phyloP scores from a whole-genome alignment of 2,797 vertebrate species.

The Potorous gilbertii region DNA sequence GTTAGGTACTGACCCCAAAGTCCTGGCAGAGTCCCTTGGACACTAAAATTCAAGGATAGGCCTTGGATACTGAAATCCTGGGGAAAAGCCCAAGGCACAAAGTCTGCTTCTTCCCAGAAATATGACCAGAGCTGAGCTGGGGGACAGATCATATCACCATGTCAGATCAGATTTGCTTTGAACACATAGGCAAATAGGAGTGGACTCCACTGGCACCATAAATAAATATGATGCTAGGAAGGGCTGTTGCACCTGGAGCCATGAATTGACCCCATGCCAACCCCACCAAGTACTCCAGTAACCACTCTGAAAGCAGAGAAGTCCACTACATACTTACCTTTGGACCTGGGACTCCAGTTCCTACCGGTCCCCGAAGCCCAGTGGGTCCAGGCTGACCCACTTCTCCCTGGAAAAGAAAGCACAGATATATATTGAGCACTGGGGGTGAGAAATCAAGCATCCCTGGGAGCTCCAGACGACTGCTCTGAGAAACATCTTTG shows the following conservation, averaged over 20 bases:
- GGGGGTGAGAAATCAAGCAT: too few relatives aligned
- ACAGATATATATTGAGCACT: neutral
- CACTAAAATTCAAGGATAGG: too few relatives aligned
- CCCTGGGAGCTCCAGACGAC: too few relatives aligned
- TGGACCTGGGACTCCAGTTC: slow-evolving; percentile 85
- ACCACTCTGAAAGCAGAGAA: neutral
- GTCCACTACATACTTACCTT: slow-evolving; percentile 82
- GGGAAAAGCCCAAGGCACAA: too few relatives aligned
- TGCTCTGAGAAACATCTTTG: too few relatives aligned
- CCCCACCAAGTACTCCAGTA: neutral
- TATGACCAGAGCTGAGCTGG: too few relatives aligned
- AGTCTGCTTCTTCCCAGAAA: too few relatives aligned
- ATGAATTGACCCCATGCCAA: too few relatives aligned
- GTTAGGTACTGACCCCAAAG: too few relatives aligned
- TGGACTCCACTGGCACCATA: neutral
- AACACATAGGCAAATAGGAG: neutral
- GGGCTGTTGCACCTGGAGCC: too few relatives aligned
- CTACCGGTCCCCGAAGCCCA: slow-evolving; percentile 87
- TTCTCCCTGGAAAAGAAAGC: slow-evolving; percentile 85
- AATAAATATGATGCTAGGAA: neutral
- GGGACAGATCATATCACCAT: neutral
- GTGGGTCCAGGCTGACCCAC: slow-evolving; percentile 86
- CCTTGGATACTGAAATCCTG: too few relatives aligned
- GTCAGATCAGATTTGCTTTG: neutral
- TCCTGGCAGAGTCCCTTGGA: too few relatives aligned